A percentile compares a stretch with the other conserved stretches of the same genome.
phyloP scores from a whole-genome alignment of 1,140 invertebrate genomes.

The Cotesia typhae region DNA sequence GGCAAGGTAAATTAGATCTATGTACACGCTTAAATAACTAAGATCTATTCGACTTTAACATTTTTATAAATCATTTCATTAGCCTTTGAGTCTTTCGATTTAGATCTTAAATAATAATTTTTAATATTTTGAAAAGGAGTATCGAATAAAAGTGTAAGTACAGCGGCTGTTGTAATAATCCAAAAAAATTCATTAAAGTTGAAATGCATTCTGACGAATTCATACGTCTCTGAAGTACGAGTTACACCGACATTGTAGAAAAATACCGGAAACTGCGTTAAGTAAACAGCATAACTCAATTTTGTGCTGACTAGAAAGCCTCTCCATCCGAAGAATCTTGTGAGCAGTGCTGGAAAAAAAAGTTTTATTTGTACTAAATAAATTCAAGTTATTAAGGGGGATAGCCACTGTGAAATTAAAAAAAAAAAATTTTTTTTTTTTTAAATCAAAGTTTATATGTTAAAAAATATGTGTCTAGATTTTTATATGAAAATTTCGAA shows the following conservation, averaged over 20 bases:
- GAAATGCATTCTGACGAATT: slow-evolving; percentile 67
- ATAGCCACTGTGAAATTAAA: no score
- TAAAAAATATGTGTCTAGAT: no score
- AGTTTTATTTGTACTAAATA: neutral
- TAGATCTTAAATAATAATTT: slow-evolving; percentile 60
- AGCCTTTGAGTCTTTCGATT: neutral
- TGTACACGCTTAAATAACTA: neutral
- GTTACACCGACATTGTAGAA: slow-evolving; percentile 73
- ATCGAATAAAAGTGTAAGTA: slow-evolving; percentile 73
- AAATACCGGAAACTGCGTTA: slow-evolving; percentile 75
- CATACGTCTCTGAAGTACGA: slow-evolving; percentile 66
- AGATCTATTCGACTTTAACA: neutral
- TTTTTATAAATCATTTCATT: slow-evolving; percentile 46
- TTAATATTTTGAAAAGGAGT: slow-evolving; percentile 75
- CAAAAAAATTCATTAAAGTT: slow-evolving; percentile 68
- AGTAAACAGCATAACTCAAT: slow-evolving; percentile 73
- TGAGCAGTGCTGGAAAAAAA: slow-evolving; percentile 62
- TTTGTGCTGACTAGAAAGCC: slow-evolving; percentile 72
- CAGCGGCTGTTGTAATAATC: slow-evolving; percentile 68
- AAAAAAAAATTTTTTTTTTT: no score
- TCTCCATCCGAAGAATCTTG: slow-evolving; percentile 67
- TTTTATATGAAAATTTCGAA: no score
- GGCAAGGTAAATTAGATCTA: no score
- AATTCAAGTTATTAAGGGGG: no score
- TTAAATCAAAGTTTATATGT: no score